These are phyloP conservation scores for Podabrus alpinus DNA, from an alignment of 2,888 invertebrate species.

Conservation along the genomic window DNA sequence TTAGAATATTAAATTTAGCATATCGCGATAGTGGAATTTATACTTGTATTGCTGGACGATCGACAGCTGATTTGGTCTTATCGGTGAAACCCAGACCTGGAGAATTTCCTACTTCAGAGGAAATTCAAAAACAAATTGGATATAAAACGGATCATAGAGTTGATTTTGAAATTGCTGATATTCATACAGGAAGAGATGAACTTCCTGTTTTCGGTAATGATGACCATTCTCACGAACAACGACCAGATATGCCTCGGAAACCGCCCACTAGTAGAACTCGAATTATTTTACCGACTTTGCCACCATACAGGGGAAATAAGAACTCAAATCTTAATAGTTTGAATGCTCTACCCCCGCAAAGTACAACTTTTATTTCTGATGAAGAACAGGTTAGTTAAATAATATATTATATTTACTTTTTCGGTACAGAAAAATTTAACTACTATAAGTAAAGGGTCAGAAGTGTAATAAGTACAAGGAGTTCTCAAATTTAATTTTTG, in stretches of 20 bases:
- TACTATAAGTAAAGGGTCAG: too few species aligned
- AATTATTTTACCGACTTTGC: conserved; percentile 48
- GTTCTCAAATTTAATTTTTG: too few species aligned
- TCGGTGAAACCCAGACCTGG: conserved; percentile 79
- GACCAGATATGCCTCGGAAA: conserved; percentile 57
- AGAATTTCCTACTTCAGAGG: conserved; percentile 80
- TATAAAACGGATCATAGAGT: conserved; percentile 47
- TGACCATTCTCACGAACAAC: conserved; percentile 69
- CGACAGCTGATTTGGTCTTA: conserved; percentile 79
- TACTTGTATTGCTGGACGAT: conserved; percentile 83
- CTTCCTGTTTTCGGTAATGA: conserved; percentile 56
- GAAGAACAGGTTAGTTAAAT: conserved; percentile 44
- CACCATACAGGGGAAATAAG: conserved; percentile 38
- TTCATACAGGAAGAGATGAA: conserved; percentile 52
- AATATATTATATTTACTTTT: too few species aligned
- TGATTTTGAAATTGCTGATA: conserved; percentile 44
- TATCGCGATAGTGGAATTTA: conserved; percentile 84
- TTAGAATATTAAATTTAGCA: conserved; percentile 81
- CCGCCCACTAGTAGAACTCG: conserved; percentile 43
- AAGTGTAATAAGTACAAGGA: too few species aligned
- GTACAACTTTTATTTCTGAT: conserved; percentile 43
- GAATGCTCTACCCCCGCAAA: conserved; percentile 43
- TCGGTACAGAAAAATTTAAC: too few species aligned
- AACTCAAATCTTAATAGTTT: conserved; percentile 44
- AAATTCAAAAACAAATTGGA: conserved; percentile 59